Conservation (phyloP, 2,797 vertebrate genomes). For the Sciurus carolinensis region DNA sequence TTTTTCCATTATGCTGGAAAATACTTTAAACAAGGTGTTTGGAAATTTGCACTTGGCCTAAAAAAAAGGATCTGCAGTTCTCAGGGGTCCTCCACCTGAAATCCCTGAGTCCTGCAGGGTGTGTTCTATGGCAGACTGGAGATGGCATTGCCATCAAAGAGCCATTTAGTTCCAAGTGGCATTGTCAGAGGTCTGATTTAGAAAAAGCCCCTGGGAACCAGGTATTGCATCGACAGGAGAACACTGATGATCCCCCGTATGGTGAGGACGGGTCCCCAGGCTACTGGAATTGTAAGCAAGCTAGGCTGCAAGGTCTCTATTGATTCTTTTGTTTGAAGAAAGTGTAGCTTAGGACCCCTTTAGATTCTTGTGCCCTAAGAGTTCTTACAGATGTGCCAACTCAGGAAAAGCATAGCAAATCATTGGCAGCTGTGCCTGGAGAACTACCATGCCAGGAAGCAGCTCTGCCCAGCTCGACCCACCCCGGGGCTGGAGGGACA, state of each 20-base stretch:
- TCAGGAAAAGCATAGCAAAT: background rate
- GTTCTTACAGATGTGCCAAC: background rate
- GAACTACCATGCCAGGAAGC: too few species aligned
- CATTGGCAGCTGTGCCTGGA: background rate
- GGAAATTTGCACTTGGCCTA: background rate
- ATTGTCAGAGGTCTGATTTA: background rate
- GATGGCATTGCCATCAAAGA: rapidly evolving
- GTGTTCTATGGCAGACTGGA: background rate
- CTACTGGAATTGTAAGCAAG: background rate
- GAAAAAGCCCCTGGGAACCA: background rate
- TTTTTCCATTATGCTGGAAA: background rate
- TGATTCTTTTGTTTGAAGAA: background rate
- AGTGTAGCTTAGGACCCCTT: background rate
- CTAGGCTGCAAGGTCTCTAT: background rate
- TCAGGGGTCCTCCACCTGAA: background rate
- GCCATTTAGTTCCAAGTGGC: background rate
- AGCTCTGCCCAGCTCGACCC: too few species aligned
- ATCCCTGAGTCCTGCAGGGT: too few species aligned
- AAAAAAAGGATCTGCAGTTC: background rate
- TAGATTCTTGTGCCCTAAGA: background rate
- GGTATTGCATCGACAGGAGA: background rate
- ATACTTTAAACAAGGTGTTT: background rate
- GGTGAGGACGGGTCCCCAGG: background rate
- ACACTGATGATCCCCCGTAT: background rate
- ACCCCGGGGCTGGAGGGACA: too few species aligned